phyloP scores from a whole-genome alignment of 2,113 vertebrate genomes.

The Emydura subglobosa region DNA sequence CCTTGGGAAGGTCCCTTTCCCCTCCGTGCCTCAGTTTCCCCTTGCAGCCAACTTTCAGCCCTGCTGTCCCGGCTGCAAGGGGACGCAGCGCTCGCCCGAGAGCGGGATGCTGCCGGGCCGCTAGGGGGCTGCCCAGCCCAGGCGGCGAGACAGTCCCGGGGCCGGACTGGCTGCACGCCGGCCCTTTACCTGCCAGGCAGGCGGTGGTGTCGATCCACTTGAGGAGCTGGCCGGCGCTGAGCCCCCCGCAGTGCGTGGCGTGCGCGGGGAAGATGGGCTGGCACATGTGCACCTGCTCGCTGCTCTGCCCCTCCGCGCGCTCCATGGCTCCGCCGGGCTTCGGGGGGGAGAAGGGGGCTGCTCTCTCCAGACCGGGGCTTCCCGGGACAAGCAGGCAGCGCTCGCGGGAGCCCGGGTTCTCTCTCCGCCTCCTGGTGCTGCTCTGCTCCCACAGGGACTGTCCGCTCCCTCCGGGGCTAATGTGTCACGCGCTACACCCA shows the following conservation, averaged over 20 bases:
- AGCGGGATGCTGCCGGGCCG: background rate
- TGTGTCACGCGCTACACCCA: background rate
- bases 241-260: constrained; percentile 72
- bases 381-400: accelerated
- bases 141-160: background rate
- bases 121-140: background rate
- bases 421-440: accelerated
- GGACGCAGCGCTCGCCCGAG: too few relatives aligned
- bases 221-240: constrained; percentile 81
- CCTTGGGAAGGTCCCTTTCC: too few relatives aligned
- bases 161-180: background rate
- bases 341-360: too few relatives aligned
- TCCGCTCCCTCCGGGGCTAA: background rate
- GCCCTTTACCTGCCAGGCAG: constrained; percentile 80
- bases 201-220: constrained; percentile 82
- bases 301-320: background rate
- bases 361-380: background rate
- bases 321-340: background rate
- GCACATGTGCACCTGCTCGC: constrained; percentile 73
- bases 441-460: background rate
- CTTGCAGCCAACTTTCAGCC: too few relatives aligned
- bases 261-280: constrained; percentile 77
- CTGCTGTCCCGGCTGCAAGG: background rate
- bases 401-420: accelerated
- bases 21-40: background rate